Conservation (phyloP, 2,888 invertebrate genomes). For the Liodrosophila aerea region DNA sequence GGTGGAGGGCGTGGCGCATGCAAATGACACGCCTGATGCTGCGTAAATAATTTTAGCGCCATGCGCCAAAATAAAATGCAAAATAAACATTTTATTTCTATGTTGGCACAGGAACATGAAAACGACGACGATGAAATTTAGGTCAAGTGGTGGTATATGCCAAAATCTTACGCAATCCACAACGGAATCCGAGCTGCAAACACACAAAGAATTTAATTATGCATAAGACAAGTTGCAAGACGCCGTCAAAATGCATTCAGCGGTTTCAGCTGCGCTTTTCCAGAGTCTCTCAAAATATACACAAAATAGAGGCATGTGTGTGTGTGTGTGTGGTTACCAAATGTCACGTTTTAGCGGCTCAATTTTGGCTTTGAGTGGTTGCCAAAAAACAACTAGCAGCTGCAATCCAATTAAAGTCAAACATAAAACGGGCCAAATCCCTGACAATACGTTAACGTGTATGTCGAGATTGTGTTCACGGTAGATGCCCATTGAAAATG, state of each 20-base stretch:
- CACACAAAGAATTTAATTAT: conserved; percentile 53
- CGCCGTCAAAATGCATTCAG: conserved; percentile 41
- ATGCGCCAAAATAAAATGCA: conserved; percentile 72
- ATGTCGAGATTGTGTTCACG: conserved; percentile 16
- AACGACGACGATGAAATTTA: conserved; percentile 44
- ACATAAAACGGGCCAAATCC: conserved; percentile 32
- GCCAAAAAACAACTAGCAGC: conserved; percentile 35
- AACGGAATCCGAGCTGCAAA: conserved; percentile 38
- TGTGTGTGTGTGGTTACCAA: conserved; percentile 38
- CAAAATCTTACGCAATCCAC: conserved; percentile 42
- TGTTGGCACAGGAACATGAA: conserved; percentile 31
- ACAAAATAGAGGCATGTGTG: not conserved
- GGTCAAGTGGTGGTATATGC: conserved; percentile 59
- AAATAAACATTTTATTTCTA: conserved; percentile 75
- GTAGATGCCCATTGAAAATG: too few relatives aligned
- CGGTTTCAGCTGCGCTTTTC: conserved; percentile 47
- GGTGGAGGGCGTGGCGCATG: conserved; percentile 63
- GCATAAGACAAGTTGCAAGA: conserved; percentile 42
- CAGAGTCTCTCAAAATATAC: not conserved
- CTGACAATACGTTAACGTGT: conserved; percentile 43
- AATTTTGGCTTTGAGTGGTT: conserved; percentile 63
- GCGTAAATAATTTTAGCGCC: conserved; percentile 75
- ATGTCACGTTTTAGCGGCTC: conserved; percentile 70
- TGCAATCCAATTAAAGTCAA: conserved; percentile 64
- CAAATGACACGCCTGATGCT: conserved; percentile 75